Evolutionary conservation across 2,797 vertebrate species (phyloP), one percentile per base, ranked within the genome.

Genomic region (Bovichtus variegatus): DNA sequence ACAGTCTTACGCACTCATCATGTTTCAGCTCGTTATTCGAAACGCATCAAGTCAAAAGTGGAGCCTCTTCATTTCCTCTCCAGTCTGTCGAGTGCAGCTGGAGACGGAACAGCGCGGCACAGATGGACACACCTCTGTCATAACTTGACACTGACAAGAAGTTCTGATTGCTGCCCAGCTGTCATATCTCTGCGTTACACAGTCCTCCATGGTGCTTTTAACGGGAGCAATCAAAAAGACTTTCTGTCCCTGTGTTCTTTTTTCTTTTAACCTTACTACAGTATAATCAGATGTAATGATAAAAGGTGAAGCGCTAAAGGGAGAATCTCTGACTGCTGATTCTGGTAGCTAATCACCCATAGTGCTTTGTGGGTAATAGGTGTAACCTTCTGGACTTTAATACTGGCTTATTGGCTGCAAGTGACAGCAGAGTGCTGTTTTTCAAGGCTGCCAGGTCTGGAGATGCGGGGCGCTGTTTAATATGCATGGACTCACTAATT

Each of bases 401-500:
- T 82, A 43, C 73, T 43, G 65, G 74, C 81, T 87, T 71, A 81
- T 78, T 83, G 74, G 64, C 85, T 81, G 77, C 77, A 71, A 92
- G 73, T 87, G 87, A 87, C 90, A 90, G 86, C 66, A 49, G 58
- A 83, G 70, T 50, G 60, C 64, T 88, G 78, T 81, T 90, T 89
- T 91, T 87, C 82, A 79, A 87, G 83, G 77, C 88, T 68, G 62
- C 72, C 38, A 74, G 78, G 76, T 83, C 73, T 87, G 82, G 72
- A 87, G 90, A 88, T 84, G 87, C 66, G 29, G 83, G 87, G 70
- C 75, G 76, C 87, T 92, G 79, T 92, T 95, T 94, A 94, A 93
- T 94, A 95, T 95, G 91, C 91, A 94, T 92, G 90, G 82, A 63
- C 74, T 93, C 80, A 72, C 90, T 94, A 95, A 94, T 95, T 94